These are phyloP conservation scores for Sesamia nonagrioides DNA, from an alignment of 1,140 invertebrate genomes.

Conservation along the genomic window DNA sequence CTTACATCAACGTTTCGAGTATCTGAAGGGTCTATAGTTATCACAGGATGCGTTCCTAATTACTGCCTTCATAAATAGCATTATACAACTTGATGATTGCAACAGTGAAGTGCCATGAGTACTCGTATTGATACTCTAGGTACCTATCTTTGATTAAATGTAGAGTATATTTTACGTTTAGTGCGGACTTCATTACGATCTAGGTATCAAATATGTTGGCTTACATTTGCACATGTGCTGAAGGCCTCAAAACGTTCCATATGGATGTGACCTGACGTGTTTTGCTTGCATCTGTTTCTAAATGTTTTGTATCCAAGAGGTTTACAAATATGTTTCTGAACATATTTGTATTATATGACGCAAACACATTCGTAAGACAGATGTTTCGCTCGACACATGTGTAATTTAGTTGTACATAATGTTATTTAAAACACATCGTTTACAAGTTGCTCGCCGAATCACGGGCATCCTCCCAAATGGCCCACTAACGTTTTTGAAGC, in stretches of 20 bases:
- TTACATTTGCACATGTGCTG: constrained; percentile 38
- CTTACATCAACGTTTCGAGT: constrained; percentile 25
- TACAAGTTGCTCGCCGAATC: constrained; percentile 44
- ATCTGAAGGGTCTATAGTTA: constrained; percentile 9
- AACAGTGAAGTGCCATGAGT: not conserved
- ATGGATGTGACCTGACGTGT: constrained; percentile 29
- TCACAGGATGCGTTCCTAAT: constrained; percentile 5
- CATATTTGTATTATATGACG: constrained; percentile 51
- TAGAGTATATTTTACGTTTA: not conserved
- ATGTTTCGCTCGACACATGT: constrained; percentile 48
- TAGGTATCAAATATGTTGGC: not conserved
- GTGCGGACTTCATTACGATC: not conserved
- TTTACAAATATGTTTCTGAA: constrained; percentile 50
- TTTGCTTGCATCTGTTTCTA: constrained; percentile 37
- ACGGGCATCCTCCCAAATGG: constrained; percentile 47
- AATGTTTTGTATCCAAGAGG: constrained; percentile 35
- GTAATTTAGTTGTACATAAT: constrained; percentile 40
- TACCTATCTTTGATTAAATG: too few relatives aligned
- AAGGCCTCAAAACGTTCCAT: constrained; percentile 24
- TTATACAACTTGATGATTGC: constrained; percentile 1
- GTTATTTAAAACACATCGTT: constrained; percentile 45
- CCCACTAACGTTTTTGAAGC: constrained; percentile 8
- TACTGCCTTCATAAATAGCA: constrained; percentile 23
- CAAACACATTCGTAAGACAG: constrained; percentile 44
- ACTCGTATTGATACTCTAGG: constrained; percentile 3